phyloP scores from a whole-genome alignment of 2,888 invertebrate genomes.

The Minunthozetes semirufus region DNA sequence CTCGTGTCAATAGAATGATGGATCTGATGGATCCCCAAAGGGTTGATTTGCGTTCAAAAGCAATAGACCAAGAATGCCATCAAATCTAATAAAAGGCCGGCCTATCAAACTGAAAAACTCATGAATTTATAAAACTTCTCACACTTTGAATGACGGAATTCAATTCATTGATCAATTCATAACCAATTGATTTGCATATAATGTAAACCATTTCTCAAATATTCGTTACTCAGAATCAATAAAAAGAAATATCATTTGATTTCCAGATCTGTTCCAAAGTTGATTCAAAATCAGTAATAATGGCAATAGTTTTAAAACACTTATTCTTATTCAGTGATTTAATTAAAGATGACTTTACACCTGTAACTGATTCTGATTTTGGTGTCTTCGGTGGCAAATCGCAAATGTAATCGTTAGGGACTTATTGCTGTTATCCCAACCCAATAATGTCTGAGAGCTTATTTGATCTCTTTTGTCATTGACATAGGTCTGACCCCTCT shows the following conservation, averaged over 20 bases:
- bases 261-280: too few species aligned
- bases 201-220: neutral
- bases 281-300: too few species aligned
- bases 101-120: neutral
- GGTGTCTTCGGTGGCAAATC: neutral
- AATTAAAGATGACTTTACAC: neutral
- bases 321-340: neutral
- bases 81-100: slow-evolving; percentile 7
- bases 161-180: neutral
- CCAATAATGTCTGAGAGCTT: slow-evolving; percentile 14
- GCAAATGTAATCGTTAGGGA: slow-evolving; percentile 10
- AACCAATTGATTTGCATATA: neutral
- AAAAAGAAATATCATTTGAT: too few species aligned
- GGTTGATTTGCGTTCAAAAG: slow-evolving; percentile 5
- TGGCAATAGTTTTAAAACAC: too few species aligned
- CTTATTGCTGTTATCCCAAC: slow-evolving; percentile 25
- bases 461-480: slow-evolving; percentile 19
- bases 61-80: slow-evolving; percentile 11
- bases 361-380: slow-evolving; percentile 5
- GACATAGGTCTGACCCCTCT: neutral
- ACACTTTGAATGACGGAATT: slow-evolving; percentile 4
- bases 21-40: slow-evolving; percentile 24
- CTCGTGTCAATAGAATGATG: slow-evolving; percentile 17
- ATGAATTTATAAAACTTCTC: slow-evolving; percentile 23
- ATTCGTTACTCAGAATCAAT: too few species aligned